Evolutionary conservation across 2,797 vertebrate genomes (phyloP), one percentile per base, ranked within the genome.

Genomic region (Alcedo atthis): DNA sequence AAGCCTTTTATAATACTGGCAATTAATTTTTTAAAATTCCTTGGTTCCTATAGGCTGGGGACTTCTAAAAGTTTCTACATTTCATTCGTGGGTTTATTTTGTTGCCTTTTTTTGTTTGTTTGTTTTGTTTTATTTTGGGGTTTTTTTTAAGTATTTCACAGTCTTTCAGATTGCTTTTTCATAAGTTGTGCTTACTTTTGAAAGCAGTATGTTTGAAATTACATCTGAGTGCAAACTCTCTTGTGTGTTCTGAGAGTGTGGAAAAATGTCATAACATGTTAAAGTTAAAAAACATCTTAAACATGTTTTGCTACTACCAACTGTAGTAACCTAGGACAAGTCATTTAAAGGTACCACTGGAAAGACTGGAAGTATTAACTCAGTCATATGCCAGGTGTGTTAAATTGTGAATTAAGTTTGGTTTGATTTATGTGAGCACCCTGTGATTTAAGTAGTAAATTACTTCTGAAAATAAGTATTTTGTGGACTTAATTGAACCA

Each of bases 141-240:
- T 22, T 0, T 2, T 45, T 80, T 87, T 70, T 25, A 19, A 43
- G 54, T 32, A 57, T 33, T 57, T 33, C 21, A 10, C 21, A 14
- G 2, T 67, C 37, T 87, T 70, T 25, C 33, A 8, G 1, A 32
- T 45, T 55, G 24, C 2, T 63, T 55, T 62, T 49, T 33, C 1
- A 0, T 8, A 20, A 51, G 8, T 33, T 77, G 53, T 1, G 0
- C 49, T 62, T 18, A 3, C 7, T n/a, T 78, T 19, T 35, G n/a
- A 32, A 25, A 74, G 68, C 20, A 48, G 3, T 13, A 1, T 30
- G 9, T 70, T 45, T 58, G 61, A 62, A 67, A 21, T 18, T 1
- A 8, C 66, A 18, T 8, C 32, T 57, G 35, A 69, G 4, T 5
- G 0, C 21, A 48, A 40, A 10, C 21, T 63, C 11, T 12, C 32